A percentile compares a stretch with the other conserved stretches of the same genome.
These are phyloP conservation scores for Pholis gunnellus DNA, from an alignment of 2,113 vertebrate genomes.

Conservation along the genomic window DNA sequence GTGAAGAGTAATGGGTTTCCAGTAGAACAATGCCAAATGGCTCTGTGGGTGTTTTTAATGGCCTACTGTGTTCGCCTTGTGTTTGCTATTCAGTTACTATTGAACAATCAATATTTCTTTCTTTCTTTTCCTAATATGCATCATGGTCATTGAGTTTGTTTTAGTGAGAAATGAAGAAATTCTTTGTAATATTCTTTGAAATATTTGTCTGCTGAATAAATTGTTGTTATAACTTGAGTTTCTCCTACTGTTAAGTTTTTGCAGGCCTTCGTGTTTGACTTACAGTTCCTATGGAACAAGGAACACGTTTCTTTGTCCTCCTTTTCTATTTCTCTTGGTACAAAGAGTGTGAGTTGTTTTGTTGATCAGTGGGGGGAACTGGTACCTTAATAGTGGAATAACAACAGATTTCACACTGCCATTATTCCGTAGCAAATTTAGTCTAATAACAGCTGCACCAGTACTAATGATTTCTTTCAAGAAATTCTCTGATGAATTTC, in stretches of 20 bases:
- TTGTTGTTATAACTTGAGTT: background rate
- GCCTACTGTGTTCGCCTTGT: conserved; percentile 56
- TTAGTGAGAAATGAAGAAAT: conserved; percentile 21
- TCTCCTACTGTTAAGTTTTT: background rate
- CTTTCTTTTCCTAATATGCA: conserved; percentile 23
- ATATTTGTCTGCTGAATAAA: background rate
- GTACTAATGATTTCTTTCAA: conserved; percentile 24
- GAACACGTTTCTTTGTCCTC: background rate
- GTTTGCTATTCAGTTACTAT: conserved; percentile 51
- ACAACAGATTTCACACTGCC: conserved; percentile 37
- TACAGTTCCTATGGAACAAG: background rate
- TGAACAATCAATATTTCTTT: conserved; percentile 57
- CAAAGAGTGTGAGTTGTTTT: conserved; percentile 17
- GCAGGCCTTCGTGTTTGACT: background rate
- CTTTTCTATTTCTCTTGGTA: background rate
- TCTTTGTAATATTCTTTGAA: too few species aligned
- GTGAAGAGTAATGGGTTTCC: conserved; percentile 54
- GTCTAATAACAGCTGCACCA: conserved; percentile 26
- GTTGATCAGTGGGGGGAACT: conserved; percentile 19
- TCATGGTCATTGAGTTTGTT: conserved; percentile 30
- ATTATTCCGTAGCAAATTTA: conserved; percentile 19
- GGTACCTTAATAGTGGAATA: conserved; percentile 31
- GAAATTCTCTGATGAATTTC: conserved; percentile 23
- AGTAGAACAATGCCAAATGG: conserved; percentile 63
- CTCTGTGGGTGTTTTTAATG: conserved; percentile 71